Base-by-base conservation (phyloP, 2,113 vertebrate genomes). In the Catharus fuscescens region DNA sequence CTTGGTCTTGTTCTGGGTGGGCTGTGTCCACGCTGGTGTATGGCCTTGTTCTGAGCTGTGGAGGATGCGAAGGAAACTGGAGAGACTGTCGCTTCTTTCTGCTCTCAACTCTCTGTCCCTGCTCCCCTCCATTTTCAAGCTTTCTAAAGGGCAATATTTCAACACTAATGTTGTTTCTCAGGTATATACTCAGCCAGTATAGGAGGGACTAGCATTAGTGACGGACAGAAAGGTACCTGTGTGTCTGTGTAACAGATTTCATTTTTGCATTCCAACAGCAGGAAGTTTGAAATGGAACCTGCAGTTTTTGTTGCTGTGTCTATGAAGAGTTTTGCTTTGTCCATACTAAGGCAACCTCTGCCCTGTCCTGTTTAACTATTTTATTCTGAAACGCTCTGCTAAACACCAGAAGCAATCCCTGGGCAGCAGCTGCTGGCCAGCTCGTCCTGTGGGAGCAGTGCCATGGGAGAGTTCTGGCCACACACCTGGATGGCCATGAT, bases 161-260 rank as follows among this genome's bases (percentile, higher is more conserved):
- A 97, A 98, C 97, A 97, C 98, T 98, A 98, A 98, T 98, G 98
- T 98, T 99, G 95, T 98, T 98, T 98, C 98, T 98, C 98, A 98
- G 98, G 98, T 98, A 98, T 98, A 97, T 94, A 88, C 96, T 97
- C 97, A 91, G 97, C 93, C 92, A 81, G 97, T 90, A 87, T 95
- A 95, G 91, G 96, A 89, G 77, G 92, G 96, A 90, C 94, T 93
- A 57, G 56, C 80, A 92, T 96, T 96, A 93, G 92, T 95, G 87
- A 66, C 56, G 57, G 94, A 65, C 88, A 79, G 96, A 95, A 89
- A 90, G 80, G 91, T 92, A 86, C 80, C 79, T 66, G 15, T 31
- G 16, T 4, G n/a, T 93, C 70, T 91, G 64, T 92, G 62, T 83
- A 66, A 74, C 36, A 64, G 85, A 40, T 78, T 44, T 73, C 17